Conservation (phyloP, 1,140 invertebrate genomes). For the Diorhabda sublineata region DNA sequence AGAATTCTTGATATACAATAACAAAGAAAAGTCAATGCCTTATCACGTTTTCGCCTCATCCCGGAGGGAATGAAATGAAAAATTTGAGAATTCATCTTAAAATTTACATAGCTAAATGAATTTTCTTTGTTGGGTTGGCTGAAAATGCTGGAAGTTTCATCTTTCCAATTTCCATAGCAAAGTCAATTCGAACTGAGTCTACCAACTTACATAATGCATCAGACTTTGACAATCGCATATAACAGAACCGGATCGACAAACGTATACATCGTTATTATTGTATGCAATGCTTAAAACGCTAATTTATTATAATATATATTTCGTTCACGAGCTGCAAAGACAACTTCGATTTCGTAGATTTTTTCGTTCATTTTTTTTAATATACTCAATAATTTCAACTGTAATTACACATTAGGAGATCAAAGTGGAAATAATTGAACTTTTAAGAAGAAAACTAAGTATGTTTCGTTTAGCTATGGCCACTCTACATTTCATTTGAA, state of each 20-base stretch:
- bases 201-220: conserved; percentile 27
- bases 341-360: no score
- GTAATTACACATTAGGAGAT: no score
- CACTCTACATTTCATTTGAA: no score
- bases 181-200: conserved; percentile 19
- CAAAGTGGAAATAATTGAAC: no score
- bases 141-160: conserved; percentile 11
- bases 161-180: conserved; percentile 23
- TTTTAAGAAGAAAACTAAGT: no score
- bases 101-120: conserved; percentile 1
- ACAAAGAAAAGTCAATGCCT: background rate
- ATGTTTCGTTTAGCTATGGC: no score
- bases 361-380: no score
- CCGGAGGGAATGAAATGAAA: background rate
- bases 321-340: no score
- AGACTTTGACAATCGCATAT: conserved; percentile 24
- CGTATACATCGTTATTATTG: background rate
- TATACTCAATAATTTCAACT: no score
- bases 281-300: no score
- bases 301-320: no score
- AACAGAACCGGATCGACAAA: background rate
- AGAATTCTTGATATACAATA: no score
- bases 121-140: background rate
- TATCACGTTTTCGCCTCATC: background rate
- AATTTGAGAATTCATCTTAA: background rate